A percentile compares a stretch with the other conserved stretches of the same genome.
phyloP scores from a whole-genome alignment of 1,140 invertebrate species.

The Bombus pascuorum region DNA sequence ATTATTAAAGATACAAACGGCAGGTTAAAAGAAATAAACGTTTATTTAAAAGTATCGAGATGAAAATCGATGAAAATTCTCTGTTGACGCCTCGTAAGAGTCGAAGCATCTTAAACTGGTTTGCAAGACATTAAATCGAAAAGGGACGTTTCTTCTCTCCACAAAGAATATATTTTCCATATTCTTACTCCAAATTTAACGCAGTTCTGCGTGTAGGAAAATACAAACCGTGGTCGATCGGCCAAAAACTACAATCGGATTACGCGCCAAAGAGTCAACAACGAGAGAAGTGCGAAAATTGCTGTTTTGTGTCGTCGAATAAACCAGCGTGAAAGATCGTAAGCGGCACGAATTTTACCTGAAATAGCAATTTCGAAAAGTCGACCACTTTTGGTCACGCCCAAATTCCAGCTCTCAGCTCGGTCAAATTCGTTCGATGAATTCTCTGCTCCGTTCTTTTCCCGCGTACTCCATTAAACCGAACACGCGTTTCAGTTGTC shows the following conservation, averaged over 20 bases:
- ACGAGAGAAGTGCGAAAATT: neutral
- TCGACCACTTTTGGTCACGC: conserved; percentile 61
- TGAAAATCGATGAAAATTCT: too few relatives aligned
- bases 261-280: neutral
- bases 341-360: conserved; percentile 57
- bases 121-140: too few relatives aligned
- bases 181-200: too few relatives aligned
- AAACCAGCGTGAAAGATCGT: conserved; percentile 25
- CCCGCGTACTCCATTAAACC: neutral
- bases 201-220: neutral
- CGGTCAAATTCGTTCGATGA: conserved; percentile 44
- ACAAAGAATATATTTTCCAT: too few relatives aligned
- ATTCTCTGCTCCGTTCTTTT: conserved; percentile 10
- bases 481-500: neutral
- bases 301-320: conserved; percentile 17
- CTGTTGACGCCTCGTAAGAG: too few relatives aligned
- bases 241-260: neutral
- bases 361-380: conserved; percentile 58
- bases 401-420: conserved; percentile 45
- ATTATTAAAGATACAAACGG: too few relatives aligned
- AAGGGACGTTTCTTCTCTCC: too few relatives aligned
- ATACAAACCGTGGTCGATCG: neutral
- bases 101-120: too few relatives aligned
- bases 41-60: too few relatives aligned
- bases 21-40: too few relatives aligned